These are phyloP conservation scores for Ruditapes philippinarum DNA, from an alignment of 1,140 invertebrate genomes.

Conservation along the genomic window DNA sequence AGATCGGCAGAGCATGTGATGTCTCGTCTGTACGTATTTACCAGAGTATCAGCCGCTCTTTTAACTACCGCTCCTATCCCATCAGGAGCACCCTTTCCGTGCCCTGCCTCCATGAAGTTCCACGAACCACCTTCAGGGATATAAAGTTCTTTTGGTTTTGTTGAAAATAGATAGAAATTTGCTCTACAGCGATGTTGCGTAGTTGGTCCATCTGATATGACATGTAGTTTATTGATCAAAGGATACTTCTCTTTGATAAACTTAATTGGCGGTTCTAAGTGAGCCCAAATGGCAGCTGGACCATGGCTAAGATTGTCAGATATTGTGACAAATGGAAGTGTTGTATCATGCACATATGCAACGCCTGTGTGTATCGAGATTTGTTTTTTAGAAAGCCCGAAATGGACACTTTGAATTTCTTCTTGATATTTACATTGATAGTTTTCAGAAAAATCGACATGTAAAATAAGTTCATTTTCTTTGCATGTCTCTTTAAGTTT, in stretches of 20 bases:
- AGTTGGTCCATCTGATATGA: conserved; percentile 75
- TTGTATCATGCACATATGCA: not conserved
- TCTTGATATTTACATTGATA: conserved; percentile 66
- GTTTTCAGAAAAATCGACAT: conserved; percentile 72
- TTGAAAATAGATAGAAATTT: conserved; percentile 72
- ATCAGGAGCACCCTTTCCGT: conserved; percentile 87
- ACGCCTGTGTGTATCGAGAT: conserved; percentile 69
- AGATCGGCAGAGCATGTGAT: not conserved
- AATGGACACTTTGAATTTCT: no score
- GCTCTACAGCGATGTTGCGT: conserved; percentile 72
- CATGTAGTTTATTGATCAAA: conserved; percentile 66
- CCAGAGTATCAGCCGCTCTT: conserved; percentile 71
- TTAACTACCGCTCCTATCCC: conserved; percentile 86
- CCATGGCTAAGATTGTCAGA: conserved; percentile 68
- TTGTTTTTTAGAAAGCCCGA: conserved; percentile 66
- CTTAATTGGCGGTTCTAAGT: conserved; percentile 69
- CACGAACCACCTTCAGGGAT: conserved; percentile 77
- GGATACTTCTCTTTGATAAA: conserved; percentile 56
- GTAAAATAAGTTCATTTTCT: conserved; percentile 54
- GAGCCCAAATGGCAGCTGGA: conserved; percentile 72
- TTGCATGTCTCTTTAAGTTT: conserved; percentile 24
- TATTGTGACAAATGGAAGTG: conserved; percentile 61
- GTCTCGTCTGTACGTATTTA: not conserved
- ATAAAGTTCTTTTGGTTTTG: not conserved
- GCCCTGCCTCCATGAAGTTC: conserved; percentile 86